Evolutionary conservation across 2,888 invertebrate species (phyloP).

Genomic region (Hylaea fasciaria): DNA sequence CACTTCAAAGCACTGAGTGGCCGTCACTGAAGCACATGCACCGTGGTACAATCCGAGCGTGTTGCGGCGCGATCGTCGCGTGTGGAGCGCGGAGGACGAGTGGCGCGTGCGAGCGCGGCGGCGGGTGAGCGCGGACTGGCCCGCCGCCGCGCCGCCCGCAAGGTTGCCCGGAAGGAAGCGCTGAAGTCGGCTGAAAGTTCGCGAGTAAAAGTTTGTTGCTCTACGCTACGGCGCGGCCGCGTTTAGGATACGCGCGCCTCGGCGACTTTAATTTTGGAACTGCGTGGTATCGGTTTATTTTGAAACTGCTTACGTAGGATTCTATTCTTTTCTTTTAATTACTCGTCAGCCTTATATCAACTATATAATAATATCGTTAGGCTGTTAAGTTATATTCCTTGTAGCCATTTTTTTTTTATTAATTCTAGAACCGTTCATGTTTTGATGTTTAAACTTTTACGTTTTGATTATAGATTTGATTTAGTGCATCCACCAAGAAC

Average conservation of each 20-base stretch:
- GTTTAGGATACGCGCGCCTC: conserved; percentile 13
- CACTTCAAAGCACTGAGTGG: conserved; percentile 81
- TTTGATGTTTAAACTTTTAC: too few relatives aligned
- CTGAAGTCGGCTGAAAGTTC: conserved; percentile 74
- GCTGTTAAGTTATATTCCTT: too few relatives aligned
- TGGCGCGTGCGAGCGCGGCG: conserved; percentile 68
- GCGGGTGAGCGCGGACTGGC: conserved; percentile 73
- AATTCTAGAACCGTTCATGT: too few relatives aligned
- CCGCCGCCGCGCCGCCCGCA: conserved; percentile 60
- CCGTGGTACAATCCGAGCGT: conserved; percentile 51
- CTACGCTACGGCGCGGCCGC: conserved; percentile 38
- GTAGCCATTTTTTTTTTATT: too few relatives aligned
- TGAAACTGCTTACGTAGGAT: background rate
- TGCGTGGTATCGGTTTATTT: background rate
- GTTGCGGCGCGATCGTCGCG: conserved; percentile 46
- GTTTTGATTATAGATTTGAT: too few relatives aligned
- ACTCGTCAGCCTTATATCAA: too few relatives aligned
- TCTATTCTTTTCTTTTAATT: background rate
- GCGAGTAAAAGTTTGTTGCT: conserved; percentile 70
- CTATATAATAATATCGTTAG: too few relatives aligned
- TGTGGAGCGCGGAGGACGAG: conserved; percentile 46
- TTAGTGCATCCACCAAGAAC: too few relatives aligned
- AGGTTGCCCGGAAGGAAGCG: conserved; percentile 81
- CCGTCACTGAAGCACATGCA: conserved; percentile 77
- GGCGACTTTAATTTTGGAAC: conserved; percentile 6